Percentiles rank a stretch among this genome's conserved stretches.
Evolutionary conservation across 2,888 invertebrate genomes (phyloP).

Genomic region (Chalcosyrphus nemorum): DNA sequence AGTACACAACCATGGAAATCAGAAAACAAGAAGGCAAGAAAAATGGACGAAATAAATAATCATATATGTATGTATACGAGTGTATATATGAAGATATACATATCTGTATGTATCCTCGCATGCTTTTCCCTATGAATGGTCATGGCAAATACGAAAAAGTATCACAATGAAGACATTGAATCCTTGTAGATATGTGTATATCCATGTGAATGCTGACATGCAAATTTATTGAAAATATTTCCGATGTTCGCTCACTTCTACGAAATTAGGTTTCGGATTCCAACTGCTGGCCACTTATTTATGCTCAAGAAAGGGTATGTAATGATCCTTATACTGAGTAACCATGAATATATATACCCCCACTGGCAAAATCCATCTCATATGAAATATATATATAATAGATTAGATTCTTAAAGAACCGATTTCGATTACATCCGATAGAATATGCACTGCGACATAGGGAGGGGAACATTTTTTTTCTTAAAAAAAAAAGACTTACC

Average conservation of each 20-base stretch:
- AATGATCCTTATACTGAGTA: slow-evolving; percentile 3
- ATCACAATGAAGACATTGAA: slow-evolving; percentile 1
- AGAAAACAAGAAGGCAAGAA: background rate
- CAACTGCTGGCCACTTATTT: slow-evolving; percentile 26
- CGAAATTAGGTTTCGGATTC: background rate
- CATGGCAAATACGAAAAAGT: background rate
- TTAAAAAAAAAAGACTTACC: background rate
- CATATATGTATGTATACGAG: background rate
- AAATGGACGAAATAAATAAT: background rate
- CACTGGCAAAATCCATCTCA: background rate
- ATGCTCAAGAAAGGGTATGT: slow-evolving; percentile 11
- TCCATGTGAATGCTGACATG: slow-evolving; percentile 19
- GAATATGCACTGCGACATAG: background rate
- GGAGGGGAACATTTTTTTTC: background rate
- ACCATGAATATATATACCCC: background rate
- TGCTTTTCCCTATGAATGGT: background rate
- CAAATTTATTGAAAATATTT: slow-evolving; percentile 51
- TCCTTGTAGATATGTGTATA: background rate
- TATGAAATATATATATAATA: background rate
- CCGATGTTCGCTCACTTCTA: slow-evolving; percentile 20
- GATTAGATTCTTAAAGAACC: background rate
- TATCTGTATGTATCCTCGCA: background rate
- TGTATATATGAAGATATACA: background rate
- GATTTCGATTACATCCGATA: slow-evolving; percentile 4
- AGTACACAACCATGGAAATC: slow-evolving; percentile 2